Conservation (phyloP, 2,113 vertebrate genomes). For the Rhea pennata region DNA sequence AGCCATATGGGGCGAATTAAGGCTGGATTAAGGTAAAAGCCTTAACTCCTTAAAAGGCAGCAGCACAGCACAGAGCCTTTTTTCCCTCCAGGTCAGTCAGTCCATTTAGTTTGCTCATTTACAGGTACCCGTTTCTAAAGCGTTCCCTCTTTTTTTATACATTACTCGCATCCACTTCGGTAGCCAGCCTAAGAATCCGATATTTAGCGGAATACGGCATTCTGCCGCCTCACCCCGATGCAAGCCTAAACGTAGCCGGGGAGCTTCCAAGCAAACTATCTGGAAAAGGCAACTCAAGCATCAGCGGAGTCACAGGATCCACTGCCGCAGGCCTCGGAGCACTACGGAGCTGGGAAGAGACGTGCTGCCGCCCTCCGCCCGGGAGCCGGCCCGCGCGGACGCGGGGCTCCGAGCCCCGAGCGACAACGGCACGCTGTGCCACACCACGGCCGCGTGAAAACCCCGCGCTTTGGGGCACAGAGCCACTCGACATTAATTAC, state of each 20-base stretch:
- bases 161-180: neutral
- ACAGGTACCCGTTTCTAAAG: fast-evolving
- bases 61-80: fast-evolving
- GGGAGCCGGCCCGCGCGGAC: no score
- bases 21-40: constrained; percentile 24
- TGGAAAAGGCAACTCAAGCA: neutral
- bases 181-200: neutral
- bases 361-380: neutral
- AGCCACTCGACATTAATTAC: fast-evolving
- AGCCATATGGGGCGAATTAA: constrained; percentile 54
- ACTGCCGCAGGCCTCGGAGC: neutral
- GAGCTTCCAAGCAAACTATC: neutral
- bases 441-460: no score
- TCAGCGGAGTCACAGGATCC: neutral
- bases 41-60: constrained; percentile 18
- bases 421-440: no score
- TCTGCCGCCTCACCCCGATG: neutral
- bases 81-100: no score
- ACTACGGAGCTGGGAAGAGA: neutral
- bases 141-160: neutral
- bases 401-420: no score
- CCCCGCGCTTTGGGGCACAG: fast-evolving
- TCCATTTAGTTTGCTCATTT: neutral
- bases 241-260: no score
- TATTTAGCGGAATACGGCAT: fast-evolving